Evolutionary conservation across 2,797 vertebrate genomes (phyloP).

Genomic region (Leucoraja ocellata): DNA sequence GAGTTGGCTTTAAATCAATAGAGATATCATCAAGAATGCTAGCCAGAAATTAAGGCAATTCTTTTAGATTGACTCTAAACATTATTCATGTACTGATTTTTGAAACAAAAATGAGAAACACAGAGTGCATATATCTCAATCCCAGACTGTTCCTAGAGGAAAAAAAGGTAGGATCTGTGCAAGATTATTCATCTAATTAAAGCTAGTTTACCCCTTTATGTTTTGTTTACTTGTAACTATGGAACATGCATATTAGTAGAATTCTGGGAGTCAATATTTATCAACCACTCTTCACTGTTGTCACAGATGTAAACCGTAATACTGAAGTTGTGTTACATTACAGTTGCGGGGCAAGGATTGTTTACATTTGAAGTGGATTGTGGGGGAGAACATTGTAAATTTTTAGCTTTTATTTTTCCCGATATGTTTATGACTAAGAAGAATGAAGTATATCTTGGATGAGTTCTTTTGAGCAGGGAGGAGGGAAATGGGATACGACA

Average conservation of each 20-base stretch:
- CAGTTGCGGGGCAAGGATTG: too few relatives aligned
- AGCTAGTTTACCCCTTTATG: not conserved
- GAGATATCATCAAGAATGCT: not conserved
- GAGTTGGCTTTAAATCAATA: not conserved
- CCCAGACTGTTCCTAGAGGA: not conserved
- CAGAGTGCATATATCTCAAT: not conserved
- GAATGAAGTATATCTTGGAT: too few relatives aligned
- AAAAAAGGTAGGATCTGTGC: not conserved
- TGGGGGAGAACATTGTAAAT: not conserved
- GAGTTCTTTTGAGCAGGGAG: not conserved
- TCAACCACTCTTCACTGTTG: not conserved
- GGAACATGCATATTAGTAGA: not conserved
- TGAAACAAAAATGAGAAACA: not conserved
- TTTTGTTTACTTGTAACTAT: not conserved
- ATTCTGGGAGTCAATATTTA: not conserved
- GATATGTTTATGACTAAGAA: not conserved
- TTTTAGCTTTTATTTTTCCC: not conserved
- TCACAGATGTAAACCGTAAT: not conserved
- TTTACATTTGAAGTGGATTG: too few relatives aligned
- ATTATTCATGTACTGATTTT: not conserved
- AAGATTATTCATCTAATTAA: not conserved
- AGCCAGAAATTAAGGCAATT: not conserved
- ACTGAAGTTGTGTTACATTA: not conserved
- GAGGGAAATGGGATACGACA: not conserved
- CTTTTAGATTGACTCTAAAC: not conserved